These are phyloP conservation scores for Rosalia funebris DNA, from an alignment of 2,888 invertebrate genomes.

Conservation along the genomic window DNA sequence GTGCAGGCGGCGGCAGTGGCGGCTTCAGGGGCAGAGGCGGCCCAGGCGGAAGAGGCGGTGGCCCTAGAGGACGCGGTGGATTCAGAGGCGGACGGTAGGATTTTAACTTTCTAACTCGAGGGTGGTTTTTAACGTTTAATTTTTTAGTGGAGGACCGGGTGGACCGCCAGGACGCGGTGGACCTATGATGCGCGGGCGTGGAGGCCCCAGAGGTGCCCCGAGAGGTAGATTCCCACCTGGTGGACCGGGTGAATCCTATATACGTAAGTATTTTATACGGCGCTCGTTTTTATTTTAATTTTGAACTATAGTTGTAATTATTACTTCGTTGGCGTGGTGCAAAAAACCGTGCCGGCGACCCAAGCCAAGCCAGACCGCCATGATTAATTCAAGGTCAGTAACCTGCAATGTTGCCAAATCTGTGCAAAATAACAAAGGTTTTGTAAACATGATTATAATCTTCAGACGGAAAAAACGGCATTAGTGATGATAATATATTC, in stretches of 20 bases:
- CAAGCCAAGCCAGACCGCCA: too few species aligned
- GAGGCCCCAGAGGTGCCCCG: slow-evolving; percentile 47
- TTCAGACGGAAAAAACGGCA: too few species aligned
- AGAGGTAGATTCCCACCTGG: slow-evolving; percentile 48
- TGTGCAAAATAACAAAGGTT: too few species aligned
- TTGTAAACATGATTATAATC: too few species aligned
- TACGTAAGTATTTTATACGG: too few species aligned
- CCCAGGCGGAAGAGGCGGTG: slow-evolving; percentile 34
- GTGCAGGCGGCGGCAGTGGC: slow-evolving; percentile 35
- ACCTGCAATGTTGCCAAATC: too few species aligned
- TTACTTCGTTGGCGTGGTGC: too few species aligned
- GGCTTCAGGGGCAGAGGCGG: slow-evolving; percentile 33
- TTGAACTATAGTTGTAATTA: too few species aligned
- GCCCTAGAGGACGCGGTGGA: slow-evolving; percentile 40
- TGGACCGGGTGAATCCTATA: slow-evolving; percentile 35
- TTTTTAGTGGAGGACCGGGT: slow-evolving; percentile 49
- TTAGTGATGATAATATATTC: too few species aligned
- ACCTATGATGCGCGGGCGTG: slow-evolving; percentile 51
- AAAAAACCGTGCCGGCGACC: too few species aligned
- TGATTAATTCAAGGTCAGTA: too few species aligned
- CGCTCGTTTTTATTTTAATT: too few species aligned
- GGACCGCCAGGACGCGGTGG: slow-evolving; percentile 50
- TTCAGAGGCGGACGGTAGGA: slow-evolving; percentile 48
- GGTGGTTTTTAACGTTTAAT: neutral
- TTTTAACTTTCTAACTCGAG: neutral